Base-by-base conservation (phyloP, 1,140 invertebrate genomes). In the Lineus longissimus region DNA sequence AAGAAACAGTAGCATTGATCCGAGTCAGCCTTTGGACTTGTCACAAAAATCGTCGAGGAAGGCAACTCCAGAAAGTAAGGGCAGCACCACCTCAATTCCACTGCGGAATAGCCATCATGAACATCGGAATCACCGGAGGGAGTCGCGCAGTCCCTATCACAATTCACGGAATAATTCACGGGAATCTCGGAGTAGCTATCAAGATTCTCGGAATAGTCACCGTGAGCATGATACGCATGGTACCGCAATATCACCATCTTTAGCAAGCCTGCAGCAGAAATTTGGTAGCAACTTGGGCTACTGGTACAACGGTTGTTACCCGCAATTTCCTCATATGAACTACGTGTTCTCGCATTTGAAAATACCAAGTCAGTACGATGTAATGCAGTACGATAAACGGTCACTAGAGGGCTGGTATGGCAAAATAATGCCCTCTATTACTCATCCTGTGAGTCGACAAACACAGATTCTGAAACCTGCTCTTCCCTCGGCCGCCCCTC, bases 211-310 rank as follows among this genome's bases (percentile, higher is more conserved):
- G 33, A 36, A 15, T 36, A 4, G 15, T 15, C 33, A 36, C 33
- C 33, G 33, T 36, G 33, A 51, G n/a, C 6, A 19, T 6, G 25
- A 51, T 9, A 4, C 6, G 25, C 19, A 51, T n/a, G 25, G 19
- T 4, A 51, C n/a, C n/a, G 25, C 47, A n/a, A 51, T 51, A 6
- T 51, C 47, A 4, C 47, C 47, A 7, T 19, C 47, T 9, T 51
- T 51, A 27, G 47, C 25, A 27, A 51, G 47, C 47, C 25, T 51
- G 47, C 47, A 51, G n/a, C 47, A 51, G n/a, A 51, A 51, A 27
- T 51, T 51, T n/a, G 47, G 47, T 27, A 27, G 47, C n/a, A 51
- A 51, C n/a, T 19, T 27, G n/a, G 25, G 25, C 9, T 51, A 51
- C 47, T 51, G n/a, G 25, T 27, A 51, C n/a, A 27, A 19, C n/a